Percentiles rank a stretch among this genome's conserved stretches.
Conservation (phyloP, 2,888 invertebrate genomes). For the Drosophila glabriapex region DNA sequence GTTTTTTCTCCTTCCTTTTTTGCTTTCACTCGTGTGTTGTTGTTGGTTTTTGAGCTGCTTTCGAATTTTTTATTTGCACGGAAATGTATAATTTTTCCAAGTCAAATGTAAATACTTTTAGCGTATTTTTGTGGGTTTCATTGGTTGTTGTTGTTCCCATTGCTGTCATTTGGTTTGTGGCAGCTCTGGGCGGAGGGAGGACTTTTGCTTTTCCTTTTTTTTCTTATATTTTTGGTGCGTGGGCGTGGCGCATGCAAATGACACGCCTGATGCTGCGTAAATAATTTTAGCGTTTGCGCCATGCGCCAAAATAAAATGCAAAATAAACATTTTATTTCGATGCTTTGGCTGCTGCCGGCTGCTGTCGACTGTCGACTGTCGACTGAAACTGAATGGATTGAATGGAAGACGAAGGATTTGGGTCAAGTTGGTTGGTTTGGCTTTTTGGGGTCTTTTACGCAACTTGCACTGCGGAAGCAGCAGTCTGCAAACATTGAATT, state of each 20-base stretch:
- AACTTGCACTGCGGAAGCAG: conserved; percentile 35
- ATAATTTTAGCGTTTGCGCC: conserved; percentile 76
- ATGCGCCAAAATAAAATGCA: conserved; percentile 78
- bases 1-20: neutral
- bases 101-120: conserved; percentile 82
- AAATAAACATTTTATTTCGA: conserved; percentile 79
- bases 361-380: neutral
- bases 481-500: conserved; percentile 52
- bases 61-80: conserved; percentile 79
- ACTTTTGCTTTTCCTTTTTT: neutral
- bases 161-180: conserved; percentile 48
- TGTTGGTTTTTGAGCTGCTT: conserved; percentile 26
- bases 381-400: conserved; percentile 9
- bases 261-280: conserved; percentile 79
- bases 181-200: conserved; percentile 3
- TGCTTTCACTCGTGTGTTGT: conserved; percentile 29
- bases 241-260: conserved; percentile 78
- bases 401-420: conserved; percentile 52
- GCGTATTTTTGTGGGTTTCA: conserved; percentile 80
- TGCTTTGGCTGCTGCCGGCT: conserved; percentile 47
- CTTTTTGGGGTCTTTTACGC: conserved; percentile 48
- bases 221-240: neutral
- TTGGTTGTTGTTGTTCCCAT: conserved; percentile 64
- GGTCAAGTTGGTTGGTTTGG: conserved; percentile 60
- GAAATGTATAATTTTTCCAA: conserved; percentile 80